Conservation (phyloP, 2,888 invertebrate genomes). For the Meganola albula region DNA sequence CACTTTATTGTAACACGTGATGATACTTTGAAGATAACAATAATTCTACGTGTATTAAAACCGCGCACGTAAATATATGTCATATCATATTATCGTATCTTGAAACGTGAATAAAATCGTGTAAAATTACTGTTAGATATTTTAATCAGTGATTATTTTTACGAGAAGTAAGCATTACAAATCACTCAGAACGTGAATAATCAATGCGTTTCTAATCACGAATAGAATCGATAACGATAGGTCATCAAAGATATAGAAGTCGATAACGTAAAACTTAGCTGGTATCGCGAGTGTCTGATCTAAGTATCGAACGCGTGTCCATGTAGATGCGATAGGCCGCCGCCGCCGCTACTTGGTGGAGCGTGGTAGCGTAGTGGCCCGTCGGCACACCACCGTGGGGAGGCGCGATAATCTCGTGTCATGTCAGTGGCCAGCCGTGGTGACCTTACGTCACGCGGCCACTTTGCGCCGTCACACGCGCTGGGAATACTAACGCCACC, state of each 20-base stretch:
- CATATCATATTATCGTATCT: neutral
- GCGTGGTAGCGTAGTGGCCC: constrained; percentile 9
- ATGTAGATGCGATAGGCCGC: neutral
- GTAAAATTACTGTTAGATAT: constrained; percentile 5
- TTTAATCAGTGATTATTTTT: constrained; percentile 8
- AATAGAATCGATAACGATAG: constrained; percentile 19
- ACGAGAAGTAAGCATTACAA: constrained; percentile 3
- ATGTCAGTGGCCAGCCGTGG: constrained; percentile 62
- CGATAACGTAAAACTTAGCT: constrained; percentile 11
- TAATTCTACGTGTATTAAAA: neutral
- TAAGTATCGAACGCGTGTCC: constrained; percentile 2
- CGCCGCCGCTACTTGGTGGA: constrained; percentile 8
- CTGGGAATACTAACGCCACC: constrained; percentile 69
- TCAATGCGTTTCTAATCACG: constrained; percentile 19
- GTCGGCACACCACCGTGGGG: constrained; percentile 25
- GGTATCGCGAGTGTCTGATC: constrained; percentile 6
- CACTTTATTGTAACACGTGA: constrained; percentile 21
- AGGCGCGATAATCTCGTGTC: constrained; percentile 60
- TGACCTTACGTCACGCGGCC: constrained; percentile 74
- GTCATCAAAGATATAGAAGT: constrained; percentile 8
- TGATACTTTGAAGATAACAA: neutral
- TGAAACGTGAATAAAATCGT: constrained; percentile 13
- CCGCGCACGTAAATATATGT: neutral
- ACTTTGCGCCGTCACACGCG: constrained; percentile 58
- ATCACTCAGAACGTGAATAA: constrained; percentile 17